Evolutionary conservation across 2,113 vertebrate genomes (phyloP).

Genomic region (Archocentrus centrarchus): DNA sequence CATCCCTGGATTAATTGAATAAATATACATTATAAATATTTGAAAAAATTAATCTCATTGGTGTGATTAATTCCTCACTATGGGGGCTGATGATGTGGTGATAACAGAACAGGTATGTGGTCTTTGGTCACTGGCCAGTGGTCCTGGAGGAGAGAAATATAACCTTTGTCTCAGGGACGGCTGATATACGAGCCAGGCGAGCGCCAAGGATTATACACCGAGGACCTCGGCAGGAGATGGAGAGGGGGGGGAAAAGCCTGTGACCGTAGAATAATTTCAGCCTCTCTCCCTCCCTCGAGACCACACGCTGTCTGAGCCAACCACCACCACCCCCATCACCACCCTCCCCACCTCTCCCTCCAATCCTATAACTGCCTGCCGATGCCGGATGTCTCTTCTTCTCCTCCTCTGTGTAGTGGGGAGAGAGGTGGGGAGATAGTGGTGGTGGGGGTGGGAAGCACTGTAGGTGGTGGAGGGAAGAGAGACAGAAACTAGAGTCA

Average conservation of each 20-base stretch:
- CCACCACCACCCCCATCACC: constrained; percentile 9
- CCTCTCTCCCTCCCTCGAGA: constrained; percentile 80
- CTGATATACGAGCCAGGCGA: constrained; percentile 76
- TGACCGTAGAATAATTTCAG: constrained; percentile 85
- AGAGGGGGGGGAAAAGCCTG: constrained; percentile 60
- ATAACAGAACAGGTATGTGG: constrained; percentile 54
- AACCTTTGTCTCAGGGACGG: constrained; percentile 81
- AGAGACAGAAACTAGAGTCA: constrained; percentile 64
- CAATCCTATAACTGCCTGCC: constrained; percentile 79
- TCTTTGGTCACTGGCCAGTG: constrained; percentile 44
- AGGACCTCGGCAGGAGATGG: constrained; percentile 75
- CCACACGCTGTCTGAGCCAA: constrained; percentile 81
- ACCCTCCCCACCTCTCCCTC: constrained; percentile 48
- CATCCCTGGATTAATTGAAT: constrained; percentile 22
- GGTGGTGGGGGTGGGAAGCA: not conserved
- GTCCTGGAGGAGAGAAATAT: constrained; percentile 71
- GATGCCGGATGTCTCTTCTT: constrained; percentile 82
- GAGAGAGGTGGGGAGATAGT: constrained; percentile 1
- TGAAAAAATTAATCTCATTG: constrained; percentile 39
- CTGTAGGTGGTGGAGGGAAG: constrained; percentile 43
- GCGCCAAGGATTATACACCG: constrained; percentile 77
- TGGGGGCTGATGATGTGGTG: constrained; percentile 51
- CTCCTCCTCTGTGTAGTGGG: constrained; percentile 62
- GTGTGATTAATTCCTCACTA: constrained; percentile 45
- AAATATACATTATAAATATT: constrained; percentile 27